Base-by-base conservation (phyloP, 2,113 vertebrate species). In the Thymallus thymallus region DNA sequence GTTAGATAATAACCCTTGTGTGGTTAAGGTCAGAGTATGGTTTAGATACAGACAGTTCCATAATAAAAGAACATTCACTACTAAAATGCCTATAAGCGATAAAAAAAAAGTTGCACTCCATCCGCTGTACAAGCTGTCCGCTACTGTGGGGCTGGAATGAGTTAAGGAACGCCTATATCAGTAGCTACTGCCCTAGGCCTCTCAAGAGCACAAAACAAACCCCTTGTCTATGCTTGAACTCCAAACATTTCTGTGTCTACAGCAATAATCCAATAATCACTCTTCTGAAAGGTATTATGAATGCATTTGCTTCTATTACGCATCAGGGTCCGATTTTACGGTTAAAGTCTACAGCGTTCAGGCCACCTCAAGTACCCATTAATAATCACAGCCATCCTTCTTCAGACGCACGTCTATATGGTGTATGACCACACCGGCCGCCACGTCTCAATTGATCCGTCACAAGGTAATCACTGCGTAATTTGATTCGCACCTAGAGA, bases 401-500 rank as follows among this genome's bases (percentile, higher is more conserved):
- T 93, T 91, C 90, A 93, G 91, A 92, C 90, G 67, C 77, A 86
- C 90, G 91, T 82, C 87, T 89, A 91, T 85, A 88, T 87, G 90
- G 91, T 83, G 88, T 89, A 90, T 85, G 88, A 84, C 88, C 83
- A 81, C 84, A 80, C 85, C 75, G 90, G 83, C 86, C 24, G 89
- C 86, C 61, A 73, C 78, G 75, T 56, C 72, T 85, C 86, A 86
- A 89, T 86, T 87, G 92, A 92, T 92, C 90, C 71, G 86, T 91
- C 90, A 89, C 56, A 22, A n/a, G n/a, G 56, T 91, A 94, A 94
- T 93, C 92, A 93, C 90, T 87, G 81, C 80, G 73, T 92, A 91
- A 93, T 93, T 92, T 91, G 90, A 92, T 91, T 89, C 88, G 88
- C 81, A 90, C 88, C 88, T 91, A 88, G 88, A 85, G 90, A 89